Evolutionary conservation across 2,797 vertebrate genomes (phyloP).

Genomic region (Clamator glandarius): DNA sequence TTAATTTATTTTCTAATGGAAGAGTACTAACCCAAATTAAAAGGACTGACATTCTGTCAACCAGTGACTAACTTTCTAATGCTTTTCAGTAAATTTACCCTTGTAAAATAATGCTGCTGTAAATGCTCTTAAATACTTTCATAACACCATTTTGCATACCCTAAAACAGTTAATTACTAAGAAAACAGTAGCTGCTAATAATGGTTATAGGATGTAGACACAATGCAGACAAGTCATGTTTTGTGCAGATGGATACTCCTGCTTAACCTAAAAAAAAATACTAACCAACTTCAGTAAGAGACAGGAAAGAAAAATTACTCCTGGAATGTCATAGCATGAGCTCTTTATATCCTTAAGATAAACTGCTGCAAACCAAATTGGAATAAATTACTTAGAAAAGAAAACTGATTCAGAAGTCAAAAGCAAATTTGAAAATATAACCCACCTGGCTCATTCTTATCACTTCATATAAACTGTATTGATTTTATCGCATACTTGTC

Average conservation of each 20-base stretch:
- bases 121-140: background rate
- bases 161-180: background rate
- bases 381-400: background rate
- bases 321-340: background rate
- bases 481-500: background rate
- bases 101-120: background rate
- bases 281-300: background rate
- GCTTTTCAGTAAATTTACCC: background rate
- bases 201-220: background rate
- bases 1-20: background rate
- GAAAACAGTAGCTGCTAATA: background rate
- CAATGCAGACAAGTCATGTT: background rate
- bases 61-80: background rate
- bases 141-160: fast-evolving
- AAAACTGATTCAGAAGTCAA: background rate
- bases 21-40: background rate
- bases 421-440: background rate
- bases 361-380: background rate
- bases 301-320: background rate
- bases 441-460: background rate
- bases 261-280: background rate
- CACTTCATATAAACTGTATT: background rate
- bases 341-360: background rate
- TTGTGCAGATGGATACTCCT: background rate
- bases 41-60: background rate